Base-by-base conservation (phyloP, 2,888 invertebrate genomes). In the Trachelus tabidus region DNA sequence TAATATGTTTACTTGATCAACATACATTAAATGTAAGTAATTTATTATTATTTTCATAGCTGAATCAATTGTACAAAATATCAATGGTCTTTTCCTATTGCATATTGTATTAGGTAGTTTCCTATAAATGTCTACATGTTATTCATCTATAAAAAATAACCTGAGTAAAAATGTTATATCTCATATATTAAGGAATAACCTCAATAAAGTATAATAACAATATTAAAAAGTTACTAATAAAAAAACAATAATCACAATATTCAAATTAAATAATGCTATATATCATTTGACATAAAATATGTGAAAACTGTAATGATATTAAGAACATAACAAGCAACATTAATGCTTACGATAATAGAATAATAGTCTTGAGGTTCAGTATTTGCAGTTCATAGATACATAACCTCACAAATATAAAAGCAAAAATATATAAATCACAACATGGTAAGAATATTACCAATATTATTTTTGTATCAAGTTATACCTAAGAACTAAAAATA, bases 311-410 rank as follows among this genome's bases (percentile, higher is more conserved):
- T 15, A 23, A 56, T 6, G 23, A 56, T 56, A 56, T 56, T 4
- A 56, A 56, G 9, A 56, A 56, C 2, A 56, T 6, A 56, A 40
- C 40, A 40, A 56, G 23, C 12, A 75, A 31, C 23, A 75, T n/a
- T 75, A 4, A 30, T 31, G 75, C 75, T 35, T 30, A 73, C 4
- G 75, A 75, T 75, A 12, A 34, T 71, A 12, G 12, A 40, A 75
- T 75, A 31, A 34, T 23, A 73, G 9, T 71, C 15, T 76, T 6
- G 6, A 40, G 6, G 6, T 40, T 40, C 23, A 40, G 15, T 40
- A 6, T 23, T 56, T 56, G 2, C 6, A 56, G 40, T 56, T 56
- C 40, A 23, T 40, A 40, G 40, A 40, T 6, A 56, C 40, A 56
- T 56, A 56, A 56, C 40, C 40, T 56, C 40, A 1, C 23, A 56